phyloP scores from a whole-genome alignment of 2,888 invertebrate species.

The Ditula angustiorana region DNA sequence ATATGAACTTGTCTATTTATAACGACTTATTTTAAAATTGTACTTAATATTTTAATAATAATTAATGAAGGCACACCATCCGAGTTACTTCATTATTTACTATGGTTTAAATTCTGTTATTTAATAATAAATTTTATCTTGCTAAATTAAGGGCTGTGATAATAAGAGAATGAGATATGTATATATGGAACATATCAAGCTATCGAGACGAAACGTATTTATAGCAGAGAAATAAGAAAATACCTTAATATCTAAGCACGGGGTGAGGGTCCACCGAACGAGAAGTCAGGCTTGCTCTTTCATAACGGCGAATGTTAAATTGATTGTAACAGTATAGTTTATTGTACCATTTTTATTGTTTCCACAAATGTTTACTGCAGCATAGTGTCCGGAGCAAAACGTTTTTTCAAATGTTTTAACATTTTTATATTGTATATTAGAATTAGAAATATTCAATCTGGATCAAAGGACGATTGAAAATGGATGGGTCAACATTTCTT shows the following conservation, averaged over 20 bases:
- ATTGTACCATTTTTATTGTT: neutral
- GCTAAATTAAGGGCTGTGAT: conserved; percentile 80
- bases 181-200: conserved; percentile 68
- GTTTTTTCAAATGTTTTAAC: neutral
- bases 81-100: conserved; percentile 57
- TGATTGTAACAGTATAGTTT: neutral
- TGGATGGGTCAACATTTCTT: no score
- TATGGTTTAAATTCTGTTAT: conserved; percentile 73
- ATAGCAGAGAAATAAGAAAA: neutral
- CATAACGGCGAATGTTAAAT: no score
- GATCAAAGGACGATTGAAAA: no score
- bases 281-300: neutral
- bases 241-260: neutral
- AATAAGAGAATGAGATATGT: conserved; percentile 70
- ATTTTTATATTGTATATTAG: neutral
- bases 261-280: neutral
- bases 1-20: neutral
- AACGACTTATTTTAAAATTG: conserved; percentile 48
- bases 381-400: neutral
- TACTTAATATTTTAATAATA: conserved; percentile 60
- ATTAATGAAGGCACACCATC: conserved; percentile 47
- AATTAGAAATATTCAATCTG: no score
- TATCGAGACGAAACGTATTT: conserved; percentile 45
- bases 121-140: conserved; percentile 64
- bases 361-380: neutral